Percentiles rank a stretch among this genome's conserved stretches.
Evolutionary conservation across 1,140 invertebrate species (phyloP).

Genomic region (Araneus ventricosus): DNA sequence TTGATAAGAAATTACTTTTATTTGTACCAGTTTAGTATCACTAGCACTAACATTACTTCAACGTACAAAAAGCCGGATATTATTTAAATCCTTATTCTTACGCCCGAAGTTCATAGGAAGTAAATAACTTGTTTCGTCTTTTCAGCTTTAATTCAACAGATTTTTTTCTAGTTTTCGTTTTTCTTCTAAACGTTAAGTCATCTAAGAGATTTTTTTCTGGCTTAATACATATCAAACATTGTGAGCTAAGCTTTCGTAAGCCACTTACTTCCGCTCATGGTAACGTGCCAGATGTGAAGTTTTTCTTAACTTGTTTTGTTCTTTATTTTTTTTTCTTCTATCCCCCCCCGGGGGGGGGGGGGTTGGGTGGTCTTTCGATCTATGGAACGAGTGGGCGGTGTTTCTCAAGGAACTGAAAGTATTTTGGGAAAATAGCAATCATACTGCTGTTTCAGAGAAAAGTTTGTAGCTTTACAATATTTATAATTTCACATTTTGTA

Average conservation of each 20-base stretch:
- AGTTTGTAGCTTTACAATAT: too few relatives aligned
- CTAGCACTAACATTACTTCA: background rate
- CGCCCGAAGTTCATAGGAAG: background rate
- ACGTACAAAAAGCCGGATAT: background rate
- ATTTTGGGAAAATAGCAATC: too few relatives aligned
- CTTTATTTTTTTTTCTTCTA: background rate
- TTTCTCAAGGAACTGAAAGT: too few relatives aligned
- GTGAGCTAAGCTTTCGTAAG: background rate
- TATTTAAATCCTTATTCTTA: background rate
- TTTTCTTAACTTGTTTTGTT: background rate
- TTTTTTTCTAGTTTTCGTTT: background rate
- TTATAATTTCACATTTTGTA: too few relatives aligned
- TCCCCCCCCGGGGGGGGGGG: too few relatives aligned
- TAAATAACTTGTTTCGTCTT: background rate
- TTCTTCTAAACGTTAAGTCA: background rate
- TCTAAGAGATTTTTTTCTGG: background rate
- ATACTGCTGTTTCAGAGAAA: too few relatives aligned
- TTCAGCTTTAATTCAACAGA: background rate
- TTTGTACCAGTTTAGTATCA: background rate
- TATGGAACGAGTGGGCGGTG: too few relatives aligned
- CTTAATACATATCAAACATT: background rate
- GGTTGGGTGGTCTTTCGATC: too few relatives aligned
- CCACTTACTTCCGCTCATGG: background rate
- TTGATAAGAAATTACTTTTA: background rate
- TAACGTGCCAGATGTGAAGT: background rate